Base-by-base conservation (phyloP, 1,140 invertebrate species). In the Pomacea maculata region DNA sequence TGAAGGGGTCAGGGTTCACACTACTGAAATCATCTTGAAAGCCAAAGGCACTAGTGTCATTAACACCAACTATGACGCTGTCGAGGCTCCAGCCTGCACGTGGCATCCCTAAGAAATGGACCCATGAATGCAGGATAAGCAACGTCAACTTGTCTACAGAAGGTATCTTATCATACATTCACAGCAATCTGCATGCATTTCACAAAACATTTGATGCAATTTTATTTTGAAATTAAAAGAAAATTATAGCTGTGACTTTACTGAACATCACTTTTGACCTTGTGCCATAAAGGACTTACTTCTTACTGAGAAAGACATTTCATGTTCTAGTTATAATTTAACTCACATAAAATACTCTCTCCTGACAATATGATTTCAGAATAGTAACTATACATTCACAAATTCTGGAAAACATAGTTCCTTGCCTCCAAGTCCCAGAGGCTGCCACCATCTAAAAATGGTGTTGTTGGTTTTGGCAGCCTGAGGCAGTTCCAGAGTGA, bases 381-480 rank as follows among this genome's bases (percentile, higher is more conserved):
- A 11, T 17, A 9, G 11, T 61, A 61, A 1, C 11, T 61, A 11
- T 61, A 17, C 57, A 61, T 61, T 61, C 57, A 61, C 2, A 61
- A 61, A 61, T 17, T 14, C 11, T 61, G 9, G 15, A 8, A 61
- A 61, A 29, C 34, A 76, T 10, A 61, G 10, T 61, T 61, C 21
- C 78, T 63, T 83, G 89, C 88, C 89, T 87, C 86, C 91, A 84
- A 85, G 86, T 63, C 86, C 85, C 57, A 90, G 83, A 52, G 88
- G 89, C 82, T 93, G 92, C 91, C 92, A 92, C 88, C 90, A 93
- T 70, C 91, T 86, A 77, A 93, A 91, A 52, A 87, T 88, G 6
- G 92, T 92, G 9, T 78, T 78, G 11, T 86, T 82, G 10, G 89
- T 89, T 79, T 91, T 92, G 14, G 92, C 91, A 52, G 84, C 88